phyloP scores from a whole-genome alignment of 2,797 vertebrate genomes.

The Dendrocincla tyrannina region DNA sequence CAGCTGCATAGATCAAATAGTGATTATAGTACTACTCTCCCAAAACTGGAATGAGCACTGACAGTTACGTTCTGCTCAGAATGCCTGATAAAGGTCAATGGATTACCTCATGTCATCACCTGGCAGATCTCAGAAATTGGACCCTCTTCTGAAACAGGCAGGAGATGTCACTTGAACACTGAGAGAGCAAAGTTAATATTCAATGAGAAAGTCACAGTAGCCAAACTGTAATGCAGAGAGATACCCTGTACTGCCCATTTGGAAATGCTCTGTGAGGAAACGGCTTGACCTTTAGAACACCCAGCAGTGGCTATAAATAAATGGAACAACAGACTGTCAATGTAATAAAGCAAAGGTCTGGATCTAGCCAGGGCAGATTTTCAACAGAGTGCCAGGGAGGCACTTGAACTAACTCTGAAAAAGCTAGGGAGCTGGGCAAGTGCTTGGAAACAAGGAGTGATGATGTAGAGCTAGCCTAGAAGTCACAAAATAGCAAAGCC shows the following conservation, averaged over 20 bases:
- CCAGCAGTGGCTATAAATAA: constrained; percentile 60
- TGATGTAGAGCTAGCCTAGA: background rate
- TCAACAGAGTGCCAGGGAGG: background rate
- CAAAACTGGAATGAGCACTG: background rate
- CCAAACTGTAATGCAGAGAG: constrained; percentile 27
- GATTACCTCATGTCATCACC: constrained; percentile 62
- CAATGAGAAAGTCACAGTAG: constrained; percentile 14
- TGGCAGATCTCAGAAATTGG: constrained; percentile 42
- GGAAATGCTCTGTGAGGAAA: constrained; percentile 52
- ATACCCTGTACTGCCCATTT: constrained; percentile 38
- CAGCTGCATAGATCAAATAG: constrained; percentile 44
- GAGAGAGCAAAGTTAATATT: constrained; percentile 5
- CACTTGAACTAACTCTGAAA: constrained; percentile 10
- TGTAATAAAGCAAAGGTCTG: constrained; percentile 38
- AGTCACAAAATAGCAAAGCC: background rate
- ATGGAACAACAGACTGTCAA: constrained; percentile 42
- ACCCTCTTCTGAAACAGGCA: background rate
- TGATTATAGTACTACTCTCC: constrained; percentile 39
- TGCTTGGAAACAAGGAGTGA: background rate
- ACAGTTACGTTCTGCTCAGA: background rate
- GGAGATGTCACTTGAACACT: constrained; percentile 10
- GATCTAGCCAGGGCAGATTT: constrained; percentile 17
- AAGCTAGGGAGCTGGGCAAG: background rate
- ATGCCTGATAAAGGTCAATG: constrained; percentile 45
- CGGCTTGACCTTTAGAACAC: constrained; percentile 47